Evolutionary conservation across 2,888 invertebrate species (phyloP).

Genomic region (Limnephilus marmoratus): DNA sequence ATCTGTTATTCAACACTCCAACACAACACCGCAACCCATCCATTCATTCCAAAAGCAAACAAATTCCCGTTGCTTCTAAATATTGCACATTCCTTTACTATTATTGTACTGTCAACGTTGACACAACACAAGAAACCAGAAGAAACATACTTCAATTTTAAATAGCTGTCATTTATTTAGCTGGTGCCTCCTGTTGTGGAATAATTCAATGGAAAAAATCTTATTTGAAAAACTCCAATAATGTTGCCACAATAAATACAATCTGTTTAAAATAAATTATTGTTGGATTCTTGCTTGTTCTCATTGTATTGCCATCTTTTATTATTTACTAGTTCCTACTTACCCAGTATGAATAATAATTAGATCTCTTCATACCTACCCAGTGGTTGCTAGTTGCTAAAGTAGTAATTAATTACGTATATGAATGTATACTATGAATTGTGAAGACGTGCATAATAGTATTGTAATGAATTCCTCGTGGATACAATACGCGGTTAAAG

Average conservation of each 20-base stretch:
- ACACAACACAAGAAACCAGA: neutral
- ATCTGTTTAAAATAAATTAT: neutral
- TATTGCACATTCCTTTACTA: neutral
- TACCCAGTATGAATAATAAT: neutral
- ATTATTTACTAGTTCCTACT: constrained; percentile 10
- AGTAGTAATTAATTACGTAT: too few relatives aligned
- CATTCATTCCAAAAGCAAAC: neutral
- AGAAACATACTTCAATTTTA: neutral
- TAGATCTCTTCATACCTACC: too few relatives aligned
- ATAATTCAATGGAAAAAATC: neutral
- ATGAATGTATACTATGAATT: neutral
- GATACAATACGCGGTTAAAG: neutral
- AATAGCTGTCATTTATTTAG: neutral
- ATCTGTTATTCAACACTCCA: neutral
- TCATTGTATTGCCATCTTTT: neutral
- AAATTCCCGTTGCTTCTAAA: neutral
- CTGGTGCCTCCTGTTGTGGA: neutral
- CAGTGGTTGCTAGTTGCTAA: too few relatives aligned
- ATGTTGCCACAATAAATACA: neutral
- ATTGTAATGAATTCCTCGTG: neutral
- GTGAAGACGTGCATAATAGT: neutral
- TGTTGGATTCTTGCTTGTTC: neutral
- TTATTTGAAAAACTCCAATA: neutral
- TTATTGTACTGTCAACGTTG: neutral
- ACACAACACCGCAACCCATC: neutral